Conservation (phyloP, 2,797 vertebrate genomes). For the Sebastes itinus region DNA sequence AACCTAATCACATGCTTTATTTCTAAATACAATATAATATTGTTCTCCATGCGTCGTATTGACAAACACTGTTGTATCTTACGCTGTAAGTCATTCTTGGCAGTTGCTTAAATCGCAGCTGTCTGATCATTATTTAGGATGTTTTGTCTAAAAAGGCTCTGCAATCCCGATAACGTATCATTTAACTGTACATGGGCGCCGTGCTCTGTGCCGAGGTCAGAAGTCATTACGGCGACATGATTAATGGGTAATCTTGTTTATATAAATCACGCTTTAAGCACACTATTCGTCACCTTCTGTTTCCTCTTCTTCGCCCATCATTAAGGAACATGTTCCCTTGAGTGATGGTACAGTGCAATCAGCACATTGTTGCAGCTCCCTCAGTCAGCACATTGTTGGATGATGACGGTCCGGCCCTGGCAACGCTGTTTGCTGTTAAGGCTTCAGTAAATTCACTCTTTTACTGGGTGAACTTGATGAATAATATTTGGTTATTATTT, state of each 20-base stretch:
- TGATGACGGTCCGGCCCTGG: constrained; percentile 42
- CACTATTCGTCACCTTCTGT: constrained; percentile 70
- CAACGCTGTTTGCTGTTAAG: constrained; percentile 19
- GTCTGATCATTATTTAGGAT: constrained; percentile 34
- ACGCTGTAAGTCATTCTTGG: constrained; percentile 1
- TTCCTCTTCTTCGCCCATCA: constrained; percentile 75
- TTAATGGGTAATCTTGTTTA: constrained; percentile 69
- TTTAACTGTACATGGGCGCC: constrained; percentile 43
- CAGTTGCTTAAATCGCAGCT: constrained; percentile 16
- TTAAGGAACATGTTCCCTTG: constrained; percentile 72
- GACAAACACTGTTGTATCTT: neutral
- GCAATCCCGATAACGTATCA: constrained; percentile 38
- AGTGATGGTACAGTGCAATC: constrained; percentile 75
- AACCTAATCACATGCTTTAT: constrained; percentile 5
- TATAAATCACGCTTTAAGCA: constrained; percentile 75
- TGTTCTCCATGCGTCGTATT: neutral
- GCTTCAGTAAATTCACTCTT: constrained; percentile 39
- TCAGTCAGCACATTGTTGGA: constrained; percentile 72
- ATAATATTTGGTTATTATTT: constrained; percentile 1
- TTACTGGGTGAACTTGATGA: constrained; percentile 20
- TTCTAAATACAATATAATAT: neutral
- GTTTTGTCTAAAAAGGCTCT: constrained; percentile 42
- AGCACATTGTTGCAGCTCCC: constrained; percentile 68
- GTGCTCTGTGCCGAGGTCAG: constrained; percentile 49
- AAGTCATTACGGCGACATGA: constrained; percentile 70